Evolutionary conservation across 2,797 vertebrate genomes (phyloP), one percentile per base, ranked within the genome.

Genomic region (Pseudopleuronectes americanus): DNA sequence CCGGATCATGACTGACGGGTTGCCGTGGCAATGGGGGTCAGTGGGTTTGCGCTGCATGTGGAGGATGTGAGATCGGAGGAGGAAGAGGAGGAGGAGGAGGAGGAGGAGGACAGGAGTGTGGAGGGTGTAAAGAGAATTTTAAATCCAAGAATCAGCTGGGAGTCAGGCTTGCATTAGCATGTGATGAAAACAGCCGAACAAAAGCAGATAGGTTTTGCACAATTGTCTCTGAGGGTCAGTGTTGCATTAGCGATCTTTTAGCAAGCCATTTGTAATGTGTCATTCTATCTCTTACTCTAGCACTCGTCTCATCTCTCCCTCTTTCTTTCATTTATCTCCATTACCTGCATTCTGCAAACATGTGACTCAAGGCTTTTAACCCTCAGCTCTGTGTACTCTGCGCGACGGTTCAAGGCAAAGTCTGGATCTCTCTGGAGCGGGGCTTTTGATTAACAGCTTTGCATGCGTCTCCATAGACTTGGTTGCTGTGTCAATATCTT

Each of bases 1-100:
- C 74, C 75, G 83, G 68, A 91, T 92, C 87, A 90, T 45, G 83
- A 85, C 71, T 80, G 84, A 90, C 69, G 31, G 33, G 86, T 83
- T 79, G 72, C 83, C 77, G 38, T 64, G 78, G 79, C 59, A 81
- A 89, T 84, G 4, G 55, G 73, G 90, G 90, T 91, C 87, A 90
- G 36, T 38, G 76, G 81, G 88, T 91, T 90, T 84, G 62, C 58
- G 0, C 64, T 69, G 66, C 24, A 41, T 76, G 70, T 76, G 57
- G 71, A 80, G 64, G 78, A 82, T 77, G 64, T 43, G 65, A 49
- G 57, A 76, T 14, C 12, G 41, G 41, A 43, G 41, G 41, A 43
- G 70, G 58, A 68, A 51, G 56, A 80, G 52, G 74, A 85, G 73
- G 49, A 62, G 64, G 71, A 85, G 75, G 51, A 62, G 61, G 54